Percentiles rank a stretch among this genome's conserved stretches.
These are phyloP conservation scores for Ailurus styani DNA, from an alignment of 2,113 vertebrate species.

Conservation along the genomic window DNA sequence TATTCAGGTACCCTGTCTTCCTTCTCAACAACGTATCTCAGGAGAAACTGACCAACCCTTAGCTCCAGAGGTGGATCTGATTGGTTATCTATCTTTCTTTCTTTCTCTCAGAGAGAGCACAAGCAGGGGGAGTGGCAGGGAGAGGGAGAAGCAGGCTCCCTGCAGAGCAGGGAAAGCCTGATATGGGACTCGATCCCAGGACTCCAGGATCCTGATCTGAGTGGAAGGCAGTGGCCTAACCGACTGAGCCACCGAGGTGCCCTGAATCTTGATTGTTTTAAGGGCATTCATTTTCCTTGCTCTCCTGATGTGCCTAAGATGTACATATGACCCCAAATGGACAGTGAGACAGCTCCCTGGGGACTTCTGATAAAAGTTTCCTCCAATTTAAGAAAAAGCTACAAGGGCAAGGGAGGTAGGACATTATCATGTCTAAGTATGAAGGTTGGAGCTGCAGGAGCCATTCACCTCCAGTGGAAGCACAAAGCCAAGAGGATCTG, in stretches of 20 bases:
- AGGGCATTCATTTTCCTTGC: neutral
- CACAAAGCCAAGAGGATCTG: neutral
- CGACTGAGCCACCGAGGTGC: too few relatives aligned
- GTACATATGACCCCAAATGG: neutral
- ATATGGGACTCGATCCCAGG: too few relatives aligned
- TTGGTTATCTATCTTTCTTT: too few relatives aligned
- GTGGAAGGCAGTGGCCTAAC: too few relatives aligned
- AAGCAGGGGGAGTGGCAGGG: too few relatives aligned
- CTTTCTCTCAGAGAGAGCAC: too few relatives aligned
- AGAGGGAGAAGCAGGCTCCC: too few relatives aligned
- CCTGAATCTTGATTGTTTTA: neutral
- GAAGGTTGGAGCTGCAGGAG: neutral
- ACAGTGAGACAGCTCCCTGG: neutral
- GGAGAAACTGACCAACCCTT: neutral
- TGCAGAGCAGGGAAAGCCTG: too few relatives aligned
- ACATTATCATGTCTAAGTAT: neutral
- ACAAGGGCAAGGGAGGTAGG: neutral
- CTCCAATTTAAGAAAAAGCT: neutral
- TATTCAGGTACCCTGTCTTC: neutral
- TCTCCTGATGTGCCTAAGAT: neutral
- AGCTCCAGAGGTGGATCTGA: neutral
- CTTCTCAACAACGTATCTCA: neutral
- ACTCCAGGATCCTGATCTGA: too few relatives aligned
- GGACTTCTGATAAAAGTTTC: neutral
- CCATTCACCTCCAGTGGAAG: too few relatives aligned